Base-by-base conservation (phyloP, 2,113 vertebrate species). In the Ochotona curzoniae region DNA sequence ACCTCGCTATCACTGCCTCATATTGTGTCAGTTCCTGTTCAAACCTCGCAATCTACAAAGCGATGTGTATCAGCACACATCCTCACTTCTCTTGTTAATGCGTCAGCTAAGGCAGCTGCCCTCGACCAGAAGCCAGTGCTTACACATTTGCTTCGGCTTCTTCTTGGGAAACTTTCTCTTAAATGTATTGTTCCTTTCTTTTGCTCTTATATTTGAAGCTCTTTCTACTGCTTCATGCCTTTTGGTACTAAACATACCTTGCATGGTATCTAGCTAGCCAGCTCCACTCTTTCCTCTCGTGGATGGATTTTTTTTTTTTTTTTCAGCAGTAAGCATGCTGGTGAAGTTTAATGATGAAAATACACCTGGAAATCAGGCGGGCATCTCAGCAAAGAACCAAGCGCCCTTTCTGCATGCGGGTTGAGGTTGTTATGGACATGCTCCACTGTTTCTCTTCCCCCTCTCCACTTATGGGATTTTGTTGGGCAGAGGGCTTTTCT, bases 81-180 rank as follows among this genome's bases (percentile, higher is more conserved):
- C 60, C 25, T 96, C 9, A 13, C 51, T 82, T 28, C 26, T 78
- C 91, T 91, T 87, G n/a, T 35, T 91, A 47, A 38, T 86, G 20
- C 91, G 86, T 85, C 35, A 54, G 1, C 30, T 44, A 26, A 71
- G 57, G 57, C 30, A 70, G 5, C 38, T 89, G 73, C 69, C 82
- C 87, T 93, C 26, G 44, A 44, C 18, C 66, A 38, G 26, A 94
- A 94, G 64, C 26, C 69, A 89, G 38, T 9, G 32, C 18, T 63
- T 32, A 26, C 23, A 15, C 54, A 17, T 86, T 83, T 12, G 60
- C 26, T 64, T 87, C 70, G 66, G 80, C 17, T 54, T 20, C 78
- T 63, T 51, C 26, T 76, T 23, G 35, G 73, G 47, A 92, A 87
- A 9, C 10, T 74, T 78, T 70, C 30, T 73, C 1, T 57, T 79